Percentiles rank a stretch among this genome's conserved stretches.
Conservation (phyloP, 2,888 invertebrate species). For the Helobdella robusta region DNA sequence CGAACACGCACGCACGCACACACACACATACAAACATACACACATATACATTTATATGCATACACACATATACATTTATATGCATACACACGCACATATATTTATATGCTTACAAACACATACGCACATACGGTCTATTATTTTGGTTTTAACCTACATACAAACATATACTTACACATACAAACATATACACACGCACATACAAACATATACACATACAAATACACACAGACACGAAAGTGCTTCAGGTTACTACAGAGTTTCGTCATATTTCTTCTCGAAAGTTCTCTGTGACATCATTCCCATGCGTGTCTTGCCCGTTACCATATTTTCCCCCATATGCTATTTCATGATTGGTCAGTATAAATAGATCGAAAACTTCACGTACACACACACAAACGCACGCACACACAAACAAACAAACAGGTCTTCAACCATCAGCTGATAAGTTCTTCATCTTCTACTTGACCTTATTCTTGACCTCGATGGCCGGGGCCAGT, state of each 20-base stretch:
- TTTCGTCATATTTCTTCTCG: constrained; percentile 30
- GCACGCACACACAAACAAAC: neutral
- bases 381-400: neutral
- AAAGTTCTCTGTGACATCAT: constrained; percentile 32
- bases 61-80: neutral
- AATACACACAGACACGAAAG: constrained; percentile 29
- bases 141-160: too few species aligned
- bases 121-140: constrained; percentile 25
- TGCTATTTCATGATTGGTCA: constrained; percentile 33
- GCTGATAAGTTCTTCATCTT: constrained; percentile 44
- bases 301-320: constrained; percentile 28
- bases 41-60: constrained; percentile 18
- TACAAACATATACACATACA: neutral
- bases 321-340: constrained; percentile 24
- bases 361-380: neutral
- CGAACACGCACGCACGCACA: neutral
- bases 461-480: constrained; percentile 41
- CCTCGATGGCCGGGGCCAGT: constrained; percentile 42
- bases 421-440: constrained; percentile 29
- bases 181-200: constrained; percentile 26
- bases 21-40: constrained; percentile 20
- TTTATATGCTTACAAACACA: neutral
- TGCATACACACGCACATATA: constrained; percentile 28
- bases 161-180: neutral
- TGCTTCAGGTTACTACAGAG: constrained; percentile 31